Conservation (phyloP, 2,797 vertebrate species). For the Nyctalus aviator region DNA sequence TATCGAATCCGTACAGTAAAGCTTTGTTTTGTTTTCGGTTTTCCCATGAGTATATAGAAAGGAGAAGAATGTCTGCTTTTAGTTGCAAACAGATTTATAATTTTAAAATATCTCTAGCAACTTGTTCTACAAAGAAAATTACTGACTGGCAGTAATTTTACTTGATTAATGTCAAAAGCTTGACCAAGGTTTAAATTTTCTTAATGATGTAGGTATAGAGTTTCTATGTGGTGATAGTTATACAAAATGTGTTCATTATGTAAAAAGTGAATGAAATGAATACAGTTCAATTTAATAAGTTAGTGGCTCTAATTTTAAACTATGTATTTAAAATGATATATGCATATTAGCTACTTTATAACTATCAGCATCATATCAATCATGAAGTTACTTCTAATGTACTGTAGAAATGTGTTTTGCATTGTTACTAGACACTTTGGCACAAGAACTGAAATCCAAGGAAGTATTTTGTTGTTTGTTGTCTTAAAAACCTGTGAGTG, state of each 20-base stretch:
- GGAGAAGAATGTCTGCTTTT: conserved; percentile 16
- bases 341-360: conserved; percentile 57
- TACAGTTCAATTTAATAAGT: conserved; percentile 62
- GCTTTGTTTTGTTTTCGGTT: background rate
- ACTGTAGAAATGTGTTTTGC: conserved; percentile 59
- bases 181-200: conserved; percentile 59
- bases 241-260: conserved; percentile 38
- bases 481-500: conserved; percentile 63
- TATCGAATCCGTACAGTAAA: background rate
- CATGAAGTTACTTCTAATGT: conserved; percentile 66
- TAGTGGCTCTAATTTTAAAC: conserved; percentile 56
- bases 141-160: background rate
- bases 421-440: conserved; percentile 43
- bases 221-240: background rate
- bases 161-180: conserved; percentile 57
- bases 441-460: conserved; percentile 30
- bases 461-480: conserved; percentile 69
- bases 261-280: conserved; percentile 44
- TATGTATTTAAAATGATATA: conserved; percentile 49
- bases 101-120: conserved; percentile 1
- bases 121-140: background rate
- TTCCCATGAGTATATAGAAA: conserved; percentile 8
- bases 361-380: conserved; percentile 48
- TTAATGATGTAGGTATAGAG: background rate
- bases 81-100: background rate